Conservation (phyloP, 2,797 vertebrate species). For the Capromys pilorides region DNA sequence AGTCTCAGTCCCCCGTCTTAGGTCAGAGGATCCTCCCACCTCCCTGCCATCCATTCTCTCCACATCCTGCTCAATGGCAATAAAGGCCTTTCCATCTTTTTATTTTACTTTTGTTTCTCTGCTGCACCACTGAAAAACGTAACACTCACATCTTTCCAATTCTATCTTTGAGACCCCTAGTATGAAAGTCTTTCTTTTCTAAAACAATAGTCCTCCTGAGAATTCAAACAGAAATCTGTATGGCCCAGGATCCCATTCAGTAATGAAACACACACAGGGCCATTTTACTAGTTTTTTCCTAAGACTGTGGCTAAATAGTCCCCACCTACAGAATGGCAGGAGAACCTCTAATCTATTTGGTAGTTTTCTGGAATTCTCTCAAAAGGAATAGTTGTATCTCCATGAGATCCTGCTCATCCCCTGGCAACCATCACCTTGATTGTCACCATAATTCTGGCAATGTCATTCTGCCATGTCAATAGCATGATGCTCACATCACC, state of each 20-base stretch:
- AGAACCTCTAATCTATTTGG: background rate
- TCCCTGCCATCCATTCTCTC: too few relatives aligned
- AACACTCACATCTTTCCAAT: background rate
- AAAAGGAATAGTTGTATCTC: background rate
- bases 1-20: too few relatives aligned
- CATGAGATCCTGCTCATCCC: background rate
- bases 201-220: conserved; percentile 21
- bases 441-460: background rate
- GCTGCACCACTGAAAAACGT: too few relatives aligned
- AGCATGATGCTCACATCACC: background rate
- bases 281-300: too few relatives aligned
- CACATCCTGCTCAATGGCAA: too few relatives aligned
- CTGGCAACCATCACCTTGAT: background rate
- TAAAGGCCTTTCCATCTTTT: too few relatives aligned
- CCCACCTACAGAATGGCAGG: background rate
- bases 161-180: background rate
- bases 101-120: too few relatives aligned
- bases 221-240: conserved; percentile 3
- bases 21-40: too few relatives aligned
- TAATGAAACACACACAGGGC: background rate
- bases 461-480: background rate
- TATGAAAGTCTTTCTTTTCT: conserved; percentile 32
- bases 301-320: background rate
- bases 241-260: background rate
- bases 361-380: conserved; percentile 27